Percentiles rank a stretch among this genome's conserved stretches.
These are phyloP conservation scores for Dexiosoma caninum DNA, from an alignment of 2,888 invertebrate species.

Conservation along the genomic window DNA sequence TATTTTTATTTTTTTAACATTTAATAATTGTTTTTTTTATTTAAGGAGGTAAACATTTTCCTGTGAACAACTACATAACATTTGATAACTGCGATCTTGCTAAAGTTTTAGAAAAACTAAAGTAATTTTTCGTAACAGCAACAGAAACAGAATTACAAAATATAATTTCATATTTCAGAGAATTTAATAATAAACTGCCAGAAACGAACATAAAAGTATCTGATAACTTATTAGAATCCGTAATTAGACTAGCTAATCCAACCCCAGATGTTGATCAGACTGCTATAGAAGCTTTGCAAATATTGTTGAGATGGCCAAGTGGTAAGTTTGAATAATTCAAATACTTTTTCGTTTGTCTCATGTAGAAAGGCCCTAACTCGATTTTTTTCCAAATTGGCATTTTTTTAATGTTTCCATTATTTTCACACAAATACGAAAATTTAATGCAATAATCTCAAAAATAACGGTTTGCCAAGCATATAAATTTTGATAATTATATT, in stretches of 20 bases:
- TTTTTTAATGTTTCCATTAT: no score
- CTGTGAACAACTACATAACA: slow-evolving; percentile 80
- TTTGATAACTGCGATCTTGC: slow-evolving; percentile 88
- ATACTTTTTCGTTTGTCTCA: no score
- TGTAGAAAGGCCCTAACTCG: no score
- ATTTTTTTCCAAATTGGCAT: no score
- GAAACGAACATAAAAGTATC: slow-evolving; percentile 68
- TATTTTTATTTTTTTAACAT: no score
- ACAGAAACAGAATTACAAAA: not conserved
- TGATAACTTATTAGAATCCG: slow-evolving; percentile 73
- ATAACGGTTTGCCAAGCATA: no score
- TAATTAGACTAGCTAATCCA: slow-evolving; percentile 82
- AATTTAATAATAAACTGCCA: slow-evolving; percentile 83
- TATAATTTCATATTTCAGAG: slow-evolving; percentile 73
- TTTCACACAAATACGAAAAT: no score
- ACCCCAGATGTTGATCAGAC: slow-evolving; percentile 74
- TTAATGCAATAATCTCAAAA: no score
- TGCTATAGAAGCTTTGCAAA: slow-evolving; percentile 75
- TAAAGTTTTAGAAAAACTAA: slow-evolving; percentile 85
- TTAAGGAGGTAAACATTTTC: slow-evolving; percentile 75
- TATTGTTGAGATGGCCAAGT: slow-evolving; percentile 75
- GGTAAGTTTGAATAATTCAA: no score
- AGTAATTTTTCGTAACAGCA: slow-evolving; percentile 66
- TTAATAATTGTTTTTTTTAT: not conserved
- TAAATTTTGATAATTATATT: no score